These are phyloP conservation scores for Gonatopus flavifemur DNA, from an alignment of 1,140 invertebrate species.

Conservation along the genomic window DNA sequence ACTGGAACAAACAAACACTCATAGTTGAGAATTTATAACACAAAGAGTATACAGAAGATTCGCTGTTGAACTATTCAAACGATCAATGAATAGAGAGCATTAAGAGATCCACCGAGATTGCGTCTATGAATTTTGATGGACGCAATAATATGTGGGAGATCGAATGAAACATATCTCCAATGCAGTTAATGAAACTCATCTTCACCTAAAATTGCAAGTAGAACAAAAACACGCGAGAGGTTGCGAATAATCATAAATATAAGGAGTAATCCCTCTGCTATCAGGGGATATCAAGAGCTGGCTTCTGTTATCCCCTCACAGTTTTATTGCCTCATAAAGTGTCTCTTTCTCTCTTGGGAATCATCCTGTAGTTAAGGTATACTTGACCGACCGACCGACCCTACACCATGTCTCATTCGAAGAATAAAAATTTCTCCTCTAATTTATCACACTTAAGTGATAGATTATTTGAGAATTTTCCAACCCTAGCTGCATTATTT, in stretches of 20 bases:
- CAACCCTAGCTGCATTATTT: too few species aligned
- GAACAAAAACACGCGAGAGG: conserved; percentile 8
- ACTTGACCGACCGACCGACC: conserved; percentile 21
- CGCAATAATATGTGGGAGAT: too few species aligned
- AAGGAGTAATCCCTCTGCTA: conserved; percentile 20
- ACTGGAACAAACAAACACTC: too few species aligned
- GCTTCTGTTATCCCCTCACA: conserved; percentile 16
- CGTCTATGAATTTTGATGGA: too few species aligned
- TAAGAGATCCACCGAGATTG: too few species aligned
- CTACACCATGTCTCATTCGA: not conserved
- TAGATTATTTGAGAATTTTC: too few species aligned
- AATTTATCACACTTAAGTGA: too few species aligned
- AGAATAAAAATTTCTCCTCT: conserved; percentile 35
- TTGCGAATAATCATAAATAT: conserved; percentile 39
- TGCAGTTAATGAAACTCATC: conserved; percentile 9
- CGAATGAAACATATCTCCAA: too few species aligned
- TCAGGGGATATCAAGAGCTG: conserved; percentile 17
- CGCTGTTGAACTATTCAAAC: too few species aligned
- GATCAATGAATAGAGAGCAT: too few species aligned
- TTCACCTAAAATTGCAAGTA: not conserved
- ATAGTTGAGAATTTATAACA: too few species aligned
- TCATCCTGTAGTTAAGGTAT: conserved; percentile 40
- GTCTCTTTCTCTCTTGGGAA: conserved; percentile 25
- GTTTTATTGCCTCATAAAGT: conserved; percentile 38
- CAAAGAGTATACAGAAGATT: too few species aligned